Base-by-base conservation (phyloP, 2,797 vertebrate genomes). In the Furcifer pardalis region DNA sequence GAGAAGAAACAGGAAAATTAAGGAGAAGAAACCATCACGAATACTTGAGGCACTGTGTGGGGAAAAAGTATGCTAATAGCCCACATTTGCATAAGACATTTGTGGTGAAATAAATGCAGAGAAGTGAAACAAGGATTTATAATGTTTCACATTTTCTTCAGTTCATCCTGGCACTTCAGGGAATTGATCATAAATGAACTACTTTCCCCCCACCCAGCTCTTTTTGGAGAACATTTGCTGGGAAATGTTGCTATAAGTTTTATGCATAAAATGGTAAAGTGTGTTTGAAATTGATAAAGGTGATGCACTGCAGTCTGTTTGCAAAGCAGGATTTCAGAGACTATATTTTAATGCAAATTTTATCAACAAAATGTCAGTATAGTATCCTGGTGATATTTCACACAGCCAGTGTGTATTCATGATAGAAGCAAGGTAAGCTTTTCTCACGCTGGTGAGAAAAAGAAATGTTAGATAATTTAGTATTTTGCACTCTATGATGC, bases 271-370 rank as follows among this genome's bases (percentile, higher is more conserved):
- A 88, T 91, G 84, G 84, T 63, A 79, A 86, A 93, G 74, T 80
- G 63, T 94, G 91, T 89, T 90, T 93, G 88, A 93, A 94, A 94
- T 87, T 94, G 92, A 94, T 93, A 94, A 93, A 94, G 63, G 62
- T 87, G 90, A 88, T 90, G 74, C 85, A 93, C 85, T 91, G 78
- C 86, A 86, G 19, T 89, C 80, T 89, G 81, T 87, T 91, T 91
- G 88, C 84, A 89, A 91, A 92, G 88, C 71, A 92, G 87, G 83
- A 65, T 90, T 92, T 90, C 80, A 86, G 80, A 85, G 92, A 92
- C 92, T 91, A 89, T 89, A 91, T 95, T 95, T 94, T 93, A 92
- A 94, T 91, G 83, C 60, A 92, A 93, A 95, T 91, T 84, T 95
- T 94, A 94, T 94, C 91, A 94, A 77, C 19, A 59, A 86, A 95